Percentiles rank a stretch among this genome's conserved stretches.
Evolutionary conservation across 2,113 vertebrate species (phyloP).

Genomic region (Nerophis lumbriciformis): DNA sequence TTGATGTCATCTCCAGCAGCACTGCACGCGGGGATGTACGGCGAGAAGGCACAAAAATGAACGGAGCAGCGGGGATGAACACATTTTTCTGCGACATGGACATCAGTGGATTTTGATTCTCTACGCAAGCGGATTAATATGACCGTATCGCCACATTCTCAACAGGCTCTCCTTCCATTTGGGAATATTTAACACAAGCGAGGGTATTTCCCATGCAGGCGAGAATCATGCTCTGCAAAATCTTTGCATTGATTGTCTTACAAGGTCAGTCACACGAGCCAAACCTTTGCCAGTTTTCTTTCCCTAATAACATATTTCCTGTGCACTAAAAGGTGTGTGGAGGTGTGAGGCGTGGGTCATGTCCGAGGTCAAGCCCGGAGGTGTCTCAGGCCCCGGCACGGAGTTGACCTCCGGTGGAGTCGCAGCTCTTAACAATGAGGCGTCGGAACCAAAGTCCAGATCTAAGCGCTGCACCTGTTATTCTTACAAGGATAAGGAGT

Average conservation of each 20-base stretch:
- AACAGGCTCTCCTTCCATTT: conserved; percentile 26
- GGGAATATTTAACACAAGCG: conserved; percentile 46
- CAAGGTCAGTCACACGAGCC: conserved; percentile 40
- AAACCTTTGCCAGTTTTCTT: not conserved
- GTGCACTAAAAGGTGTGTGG: conserved; percentile 36
- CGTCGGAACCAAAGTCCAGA: conserved; percentile 48
- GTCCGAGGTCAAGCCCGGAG: conserved; percentile 23
- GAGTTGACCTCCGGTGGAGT: conserved; percentile 18
- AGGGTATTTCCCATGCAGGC: conserved; percentile 25
- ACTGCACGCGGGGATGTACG: conserved; percentile 11
- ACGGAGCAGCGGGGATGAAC: not conserved
- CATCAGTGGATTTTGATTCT: conserved; percentile 34
- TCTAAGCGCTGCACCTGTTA: conserved; percentile 91
- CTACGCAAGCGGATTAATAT: conserved; percentile 34
- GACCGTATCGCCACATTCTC: conserved; percentile 14
- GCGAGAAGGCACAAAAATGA: conserved; percentile 1
- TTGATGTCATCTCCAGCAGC: not conserved
- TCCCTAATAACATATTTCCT: conserved; percentile 7
- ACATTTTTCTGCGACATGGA: not conserved
- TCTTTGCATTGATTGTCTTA: conserved; percentile 40
- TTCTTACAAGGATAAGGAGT: conserved; percentile 89
- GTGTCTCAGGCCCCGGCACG: conserved; percentile 11
- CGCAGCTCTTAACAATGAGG: conserved; percentile 10
- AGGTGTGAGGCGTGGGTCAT: conserved; percentile 17
- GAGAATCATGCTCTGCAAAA: conserved; percentile 41